Base-by-base conservation (phyloP, 2,888 invertebrate species). In the Sphaeridia pumilis region DNA sequence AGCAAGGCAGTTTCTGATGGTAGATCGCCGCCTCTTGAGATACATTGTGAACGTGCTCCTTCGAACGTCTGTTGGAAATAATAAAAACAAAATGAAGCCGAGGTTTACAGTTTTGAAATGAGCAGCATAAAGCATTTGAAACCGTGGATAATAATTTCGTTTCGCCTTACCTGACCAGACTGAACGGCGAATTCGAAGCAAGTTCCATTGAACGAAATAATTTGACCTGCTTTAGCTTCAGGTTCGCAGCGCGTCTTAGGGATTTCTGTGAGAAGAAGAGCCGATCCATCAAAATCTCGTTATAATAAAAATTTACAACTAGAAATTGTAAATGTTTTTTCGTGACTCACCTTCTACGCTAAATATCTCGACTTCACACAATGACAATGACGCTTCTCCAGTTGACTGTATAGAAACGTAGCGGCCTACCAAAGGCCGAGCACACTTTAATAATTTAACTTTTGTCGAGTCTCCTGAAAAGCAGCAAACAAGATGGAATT, bases 321-420 rank as follows among this genome's bases (percentile, higher is more conserved):
- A 36, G 25, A 35, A 31, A 50, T 35, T 34, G 25, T 28, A 46
- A 51, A 35, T 21, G 14, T 27, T 35, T 10, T n/a, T 25, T 28
- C 28, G 28, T 26, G 50, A 47, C 41, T 41, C 51, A 52, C 87
- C 90, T 73, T 89, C 87, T 4, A 87, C 87, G 1, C 88, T 87
- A 70, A 88, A 92, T 2, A 90, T 86, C 72, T 90, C 87, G 1
- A 92, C 89, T 72, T 92, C 90, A 69, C 92, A 92, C 1, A 92
- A 73, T 7, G 88, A 88, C 48, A 92, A 72, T 1, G 88, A 87
- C 1, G 89, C 88, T 2, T 89, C 88, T 0, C 90, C 89, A 1
- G 89, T 89, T 51, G 90, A 76, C 68, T 90, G 90, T 56, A 92
- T 77, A 68, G 84, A 88, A 38, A 92, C 89, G 69, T 83, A 85